Percentiles rank a stretch among this genome's conserved stretches.
Evolutionary conservation across 2,888 invertebrate genomes (phyloP).

Genomic region (Dascillus cervinus): DNA sequence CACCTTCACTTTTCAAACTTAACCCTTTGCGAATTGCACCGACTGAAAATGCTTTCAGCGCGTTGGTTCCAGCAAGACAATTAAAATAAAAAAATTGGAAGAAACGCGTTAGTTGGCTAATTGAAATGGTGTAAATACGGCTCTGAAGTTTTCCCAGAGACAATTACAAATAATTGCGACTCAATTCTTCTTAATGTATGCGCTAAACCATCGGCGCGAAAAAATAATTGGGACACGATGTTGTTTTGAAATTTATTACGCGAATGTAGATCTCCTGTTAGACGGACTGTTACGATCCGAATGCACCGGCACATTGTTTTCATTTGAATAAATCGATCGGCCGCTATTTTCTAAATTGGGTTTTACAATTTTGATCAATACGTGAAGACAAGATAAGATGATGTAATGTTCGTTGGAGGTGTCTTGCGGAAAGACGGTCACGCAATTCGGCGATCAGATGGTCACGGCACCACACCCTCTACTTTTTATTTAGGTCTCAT

Average conservation of each 20-base stretch:
- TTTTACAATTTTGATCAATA: constrained; percentile 5
- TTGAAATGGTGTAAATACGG: constrained; percentile 3
- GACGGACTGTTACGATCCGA: constrained; percentile 10
- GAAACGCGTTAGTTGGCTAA: not conserved
- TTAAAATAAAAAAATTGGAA: too few species aligned
- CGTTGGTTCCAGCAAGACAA: too few species aligned
- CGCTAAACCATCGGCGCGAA: constrained; percentile 41
- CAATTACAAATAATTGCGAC: constrained; percentile 37
- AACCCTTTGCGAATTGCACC: too few species aligned
- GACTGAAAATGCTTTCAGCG: too few species aligned
- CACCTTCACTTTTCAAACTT: too few species aligned
- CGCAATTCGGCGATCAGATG: constrained; percentile 26
- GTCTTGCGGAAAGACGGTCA: constrained; percentile 24
- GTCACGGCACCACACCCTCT: constrained; percentile 20
- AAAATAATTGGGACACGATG: constrained; percentile 44
- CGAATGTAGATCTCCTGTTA: constrained; percentile 19
- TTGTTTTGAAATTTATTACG: constrained; percentile 41
- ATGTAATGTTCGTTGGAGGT: constrained; percentile 21
- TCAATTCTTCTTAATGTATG: constrained; percentile 38
- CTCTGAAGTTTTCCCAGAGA: constrained; percentile 19
- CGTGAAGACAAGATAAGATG: constrained; percentile 10
- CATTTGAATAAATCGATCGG: constrained; percentile 22
- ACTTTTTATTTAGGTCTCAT: constrained; percentile 15
- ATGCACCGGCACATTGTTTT: constrained; percentile 17
- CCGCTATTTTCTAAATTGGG: constrained; percentile 19